Conservation (phyloP, 2,797 vertebrate species). For the Sarcoramphus papa region DNA sequence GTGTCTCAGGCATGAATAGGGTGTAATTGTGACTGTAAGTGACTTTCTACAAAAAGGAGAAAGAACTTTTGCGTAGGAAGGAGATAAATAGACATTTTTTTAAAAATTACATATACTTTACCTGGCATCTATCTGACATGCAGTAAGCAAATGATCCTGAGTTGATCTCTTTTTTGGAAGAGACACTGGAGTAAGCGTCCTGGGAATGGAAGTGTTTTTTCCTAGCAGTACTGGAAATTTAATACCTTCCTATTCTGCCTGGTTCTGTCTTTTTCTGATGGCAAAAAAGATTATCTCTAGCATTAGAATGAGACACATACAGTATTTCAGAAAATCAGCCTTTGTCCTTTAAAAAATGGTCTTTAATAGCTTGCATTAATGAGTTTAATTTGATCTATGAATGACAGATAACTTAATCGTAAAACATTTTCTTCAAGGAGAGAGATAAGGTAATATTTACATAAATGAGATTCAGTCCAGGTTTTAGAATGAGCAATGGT, state of each 20-base stretch:
- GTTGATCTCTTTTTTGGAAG: neutral
- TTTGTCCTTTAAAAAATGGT: constrained; percentile 60
- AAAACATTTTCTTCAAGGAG: constrained; percentile 7
- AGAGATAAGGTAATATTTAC: constrained; percentile 13
- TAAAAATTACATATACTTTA: neutral
- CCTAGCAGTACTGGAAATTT: neutral
- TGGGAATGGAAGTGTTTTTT: neutral
- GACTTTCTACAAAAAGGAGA: neutral
- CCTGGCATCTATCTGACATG: neutral
- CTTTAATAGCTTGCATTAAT: constrained; percentile 59
- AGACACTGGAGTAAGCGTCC: neutral
- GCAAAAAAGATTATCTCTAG: constrained; percentile 19
- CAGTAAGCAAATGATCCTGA: neutral
- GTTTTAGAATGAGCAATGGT: neutral
- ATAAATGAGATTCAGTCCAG: neutral
- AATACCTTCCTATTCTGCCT: neutral
- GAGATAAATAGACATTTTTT: neutral
- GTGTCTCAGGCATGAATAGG: neutral
- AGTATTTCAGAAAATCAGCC: constrained; percentile 41
- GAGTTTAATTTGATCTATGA: constrained; percentile 65
- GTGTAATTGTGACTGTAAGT: neutral
- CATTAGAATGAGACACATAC: neutral
- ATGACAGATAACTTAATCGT: constrained; percentile 41
- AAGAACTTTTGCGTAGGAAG: neutral
- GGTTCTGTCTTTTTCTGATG: neutral